These are phyloP conservation scores for Myrmecophaga tridactyla DNA, from an alignment of 2,113 vertebrate genomes.

Conservation along the genomic window DNA sequence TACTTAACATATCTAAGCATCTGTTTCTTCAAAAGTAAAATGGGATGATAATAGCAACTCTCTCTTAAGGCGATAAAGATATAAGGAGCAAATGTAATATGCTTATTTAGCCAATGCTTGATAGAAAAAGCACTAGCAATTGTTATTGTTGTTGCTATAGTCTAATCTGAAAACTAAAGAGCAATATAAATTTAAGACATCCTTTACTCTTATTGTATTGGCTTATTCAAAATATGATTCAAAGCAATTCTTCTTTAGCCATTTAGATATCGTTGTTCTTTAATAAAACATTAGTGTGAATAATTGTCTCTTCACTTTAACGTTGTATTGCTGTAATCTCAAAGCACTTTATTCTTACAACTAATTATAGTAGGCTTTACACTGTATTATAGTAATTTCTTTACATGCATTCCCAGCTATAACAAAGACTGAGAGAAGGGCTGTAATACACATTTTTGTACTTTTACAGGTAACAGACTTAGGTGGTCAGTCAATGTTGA, in stretches of 20 bases:
- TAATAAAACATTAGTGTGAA: not conserved
- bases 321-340: not conserved
- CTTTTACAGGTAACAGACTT: not conserved
- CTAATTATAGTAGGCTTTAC: not conserved
- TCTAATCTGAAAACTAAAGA: not conserved
- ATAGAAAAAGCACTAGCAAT: not conserved
- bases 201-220: not conserved
- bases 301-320: not conserved
- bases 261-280: not conserved
- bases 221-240: not conserved
- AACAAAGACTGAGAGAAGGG: not conserved
- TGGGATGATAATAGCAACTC: not conserved
- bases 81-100: not conserved
- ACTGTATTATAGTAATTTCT: not conserved
- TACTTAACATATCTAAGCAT: not conserved
- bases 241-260: not conserved
- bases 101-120: not conserved
- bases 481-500: not conserved
- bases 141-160: not conserved
- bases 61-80: not conserved
- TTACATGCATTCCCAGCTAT: not conserved
- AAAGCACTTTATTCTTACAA: not conserved
- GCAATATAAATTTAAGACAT: not conserved
- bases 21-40: conserved; percentile 15
- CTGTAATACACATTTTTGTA: not conserved